A percentile compares a stretch with the other conserved stretches of the same genome.
Conservation (phyloP, 2,888 invertebrate species). For the Mythimna pallens region DNA sequence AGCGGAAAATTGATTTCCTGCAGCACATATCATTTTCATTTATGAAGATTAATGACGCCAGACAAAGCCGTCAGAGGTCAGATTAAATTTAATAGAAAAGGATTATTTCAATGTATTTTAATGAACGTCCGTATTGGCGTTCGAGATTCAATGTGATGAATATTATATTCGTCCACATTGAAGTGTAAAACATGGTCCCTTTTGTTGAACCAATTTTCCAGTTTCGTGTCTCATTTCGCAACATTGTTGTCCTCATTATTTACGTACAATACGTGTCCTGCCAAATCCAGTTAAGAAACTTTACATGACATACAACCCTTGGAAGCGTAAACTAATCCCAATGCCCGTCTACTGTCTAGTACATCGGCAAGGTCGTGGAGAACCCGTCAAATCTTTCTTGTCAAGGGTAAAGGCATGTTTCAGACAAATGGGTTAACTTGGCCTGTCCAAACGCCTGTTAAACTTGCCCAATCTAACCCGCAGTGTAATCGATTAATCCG, state of each 20-base stretch:
- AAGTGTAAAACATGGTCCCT: slow-evolving; percentile 29
- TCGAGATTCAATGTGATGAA: slow-evolving; percentile 26
- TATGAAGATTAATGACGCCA: slow-evolving; percentile 72
- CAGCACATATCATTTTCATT: slow-evolving; percentile 82
- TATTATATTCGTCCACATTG: slow-evolving; percentile 36
- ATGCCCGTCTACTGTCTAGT: slow-evolving; percentile 52
- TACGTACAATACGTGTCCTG: slow-evolving; percentile 39
- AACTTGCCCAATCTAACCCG: slow-evolving; percentile 82
- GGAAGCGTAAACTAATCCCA: slow-evolving; percentile 52
- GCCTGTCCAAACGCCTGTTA: slow-evolving; percentile 74
- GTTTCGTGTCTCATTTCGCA: slow-evolving; percentile 38
- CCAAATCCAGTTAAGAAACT: slow-evolving; percentile 48
- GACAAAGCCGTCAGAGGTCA: slow-evolving; percentile 56
- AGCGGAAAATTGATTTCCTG: slow-evolving; percentile 85
- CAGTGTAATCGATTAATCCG: slow-evolving; percentile 83
- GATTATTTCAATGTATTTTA: slow-evolving; percentile 58
- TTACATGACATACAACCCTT: slow-evolving; percentile 35
- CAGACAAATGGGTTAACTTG: slow-evolving; percentile 82
- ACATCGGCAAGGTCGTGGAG: slow-evolving; percentile 61
- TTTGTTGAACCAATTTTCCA: slow-evolving; percentile 36
- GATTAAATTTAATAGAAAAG: slow-evolving; percentile 61
- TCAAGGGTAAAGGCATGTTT: slow-evolving; percentile 72
- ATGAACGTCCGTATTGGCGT: slow-evolving; percentile 33
- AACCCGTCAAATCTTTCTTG: slow-evolving; percentile 71
- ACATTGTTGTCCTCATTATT: slow-evolving; percentile 41